Conservation (phyloP, 2,113 vertebrate genomes). For the Pongo abelii region DNA sequence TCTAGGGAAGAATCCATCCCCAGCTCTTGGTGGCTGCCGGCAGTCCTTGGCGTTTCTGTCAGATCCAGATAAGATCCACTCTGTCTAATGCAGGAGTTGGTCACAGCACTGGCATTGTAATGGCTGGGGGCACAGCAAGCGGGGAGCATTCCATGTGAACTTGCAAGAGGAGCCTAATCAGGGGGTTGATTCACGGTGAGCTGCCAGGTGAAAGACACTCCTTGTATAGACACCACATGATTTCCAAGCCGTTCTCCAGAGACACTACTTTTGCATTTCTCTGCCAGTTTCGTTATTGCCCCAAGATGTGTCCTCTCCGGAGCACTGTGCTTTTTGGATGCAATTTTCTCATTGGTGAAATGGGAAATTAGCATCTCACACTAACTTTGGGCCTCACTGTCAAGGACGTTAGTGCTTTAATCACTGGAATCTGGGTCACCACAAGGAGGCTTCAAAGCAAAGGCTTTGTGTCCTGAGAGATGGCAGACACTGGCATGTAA, state of each 20-base stretch:
- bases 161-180: accelerated
- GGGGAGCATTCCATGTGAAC: accelerated
- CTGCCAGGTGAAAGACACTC: neutral
- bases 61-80: accelerated
- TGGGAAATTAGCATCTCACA: no score
- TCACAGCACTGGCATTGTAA: accelerated
- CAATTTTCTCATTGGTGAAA: neutral
- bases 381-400: neutral
- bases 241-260: accelerated
- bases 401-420: accelerated
- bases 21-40: no score
- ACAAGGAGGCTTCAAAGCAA: neutral
- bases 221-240: accelerated
- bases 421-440: no score
- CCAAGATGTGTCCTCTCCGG: no score
- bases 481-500: neutral
- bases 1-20: accelerated
- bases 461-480: neutral
- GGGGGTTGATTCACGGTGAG: neutral
- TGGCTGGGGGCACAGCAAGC: accelerated
- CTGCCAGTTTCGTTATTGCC: neutral
- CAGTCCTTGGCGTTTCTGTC: neutral
- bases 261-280: neutral
- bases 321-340: neutral
- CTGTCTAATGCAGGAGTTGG: neutral